phyloP scores from a whole-genome alignment of 2,797 vertebrate species.

The Argya squamiceps region DNA sequence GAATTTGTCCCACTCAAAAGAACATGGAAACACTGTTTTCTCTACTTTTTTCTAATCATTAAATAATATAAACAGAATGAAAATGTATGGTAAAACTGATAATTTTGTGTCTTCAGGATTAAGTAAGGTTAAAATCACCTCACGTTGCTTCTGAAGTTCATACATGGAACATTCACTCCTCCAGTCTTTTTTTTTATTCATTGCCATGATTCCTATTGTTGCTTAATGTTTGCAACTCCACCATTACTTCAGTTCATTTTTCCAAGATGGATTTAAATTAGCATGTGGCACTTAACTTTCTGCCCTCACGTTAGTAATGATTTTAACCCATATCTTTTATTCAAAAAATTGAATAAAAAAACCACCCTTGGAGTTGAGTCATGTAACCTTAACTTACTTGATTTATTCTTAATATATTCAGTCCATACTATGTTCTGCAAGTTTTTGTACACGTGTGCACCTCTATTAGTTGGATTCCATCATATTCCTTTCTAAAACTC shows the following conservation, averaged over 20 bases:
- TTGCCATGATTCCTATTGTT: neutral
- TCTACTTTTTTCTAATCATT: neutral
- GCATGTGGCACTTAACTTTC: neutral
- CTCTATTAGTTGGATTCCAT: neutral
- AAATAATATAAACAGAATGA: neutral
- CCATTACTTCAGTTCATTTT: neutral
- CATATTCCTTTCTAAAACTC: neutral
- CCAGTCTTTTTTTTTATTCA: neutral
- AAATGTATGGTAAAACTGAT: neutral
- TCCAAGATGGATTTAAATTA: neutral
- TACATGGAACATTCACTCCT: rapidly evolving
- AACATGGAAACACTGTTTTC: neutral
- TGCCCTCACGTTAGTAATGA: neutral
- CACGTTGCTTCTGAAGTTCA: neutral
- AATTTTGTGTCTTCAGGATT: neutral
- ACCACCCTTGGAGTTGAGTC: neutral
- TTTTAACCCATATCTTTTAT: neutral
- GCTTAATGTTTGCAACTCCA: neutral
- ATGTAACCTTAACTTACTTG: neutral
- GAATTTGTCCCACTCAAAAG: neutral
- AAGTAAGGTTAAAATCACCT: neutral
- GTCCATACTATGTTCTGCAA: neutral
- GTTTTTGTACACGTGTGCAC: neutral
- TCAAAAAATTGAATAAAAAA: neutral
- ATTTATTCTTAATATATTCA: neutral